Percentiles rank a stretch among this genome's conserved stretches.
phyloP scores from a whole-genome alignment of 1,140 invertebrate genomes.

The Drosophila busckii region DNA sequence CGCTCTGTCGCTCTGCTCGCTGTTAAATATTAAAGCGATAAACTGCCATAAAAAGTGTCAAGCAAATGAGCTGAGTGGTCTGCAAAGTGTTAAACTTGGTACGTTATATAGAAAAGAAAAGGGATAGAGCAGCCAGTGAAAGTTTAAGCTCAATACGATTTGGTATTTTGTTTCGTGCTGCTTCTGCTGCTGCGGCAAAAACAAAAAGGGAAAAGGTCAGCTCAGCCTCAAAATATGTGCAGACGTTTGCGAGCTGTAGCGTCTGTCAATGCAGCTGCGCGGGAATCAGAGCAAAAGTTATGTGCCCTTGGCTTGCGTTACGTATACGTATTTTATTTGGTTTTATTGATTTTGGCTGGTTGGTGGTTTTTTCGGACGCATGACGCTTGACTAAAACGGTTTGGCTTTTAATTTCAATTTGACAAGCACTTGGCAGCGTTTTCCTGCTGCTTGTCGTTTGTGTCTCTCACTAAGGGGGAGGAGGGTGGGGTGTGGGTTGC shows the following conservation, averaged over 20 bases:
- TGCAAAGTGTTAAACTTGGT: slow-evolving; percentile 4
- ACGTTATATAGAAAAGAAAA: slow-evolving; percentile 1
- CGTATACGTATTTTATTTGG: slow-evolving; percentile 57
- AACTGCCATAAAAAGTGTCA: slow-evolving; percentile 26
- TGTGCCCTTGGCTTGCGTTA: slow-evolving; percentile 5
- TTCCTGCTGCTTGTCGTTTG: slow-evolving; percentile 9
- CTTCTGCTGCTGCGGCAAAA: too few species aligned
- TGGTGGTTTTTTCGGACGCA: slow-evolving; percentile 12
- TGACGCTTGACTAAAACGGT: slow-evolving; percentile 46
- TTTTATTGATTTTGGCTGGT: slow-evolving; percentile 64
- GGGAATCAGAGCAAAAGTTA: slow-evolving; percentile 39
- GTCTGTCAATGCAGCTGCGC: background rate
- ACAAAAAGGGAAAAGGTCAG: slow-evolving; percentile 56
- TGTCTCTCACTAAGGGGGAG: background rate
- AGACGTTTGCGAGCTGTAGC: slow-evolving; percentile 31
- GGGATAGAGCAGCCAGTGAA: slow-evolving; percentile 2
- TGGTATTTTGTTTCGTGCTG: slow-evolving; percentile 3
- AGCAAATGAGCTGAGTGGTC: slow-evolving; percentile 24
- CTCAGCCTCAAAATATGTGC: slow-evolving; percentile 40
- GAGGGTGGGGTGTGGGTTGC: background rate
- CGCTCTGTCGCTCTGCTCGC: background rate
- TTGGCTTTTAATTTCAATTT: slow-evolving; percentile 76
- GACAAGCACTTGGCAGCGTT: slow-evolving; percentile 69
- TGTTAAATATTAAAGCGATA: too few species aligned
- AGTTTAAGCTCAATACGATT: slow-evolving; percentile 22